phyloP scores from a whole-genome alignment of 2,888 invertebrate species.

The Morinoia aosen region DNA sequence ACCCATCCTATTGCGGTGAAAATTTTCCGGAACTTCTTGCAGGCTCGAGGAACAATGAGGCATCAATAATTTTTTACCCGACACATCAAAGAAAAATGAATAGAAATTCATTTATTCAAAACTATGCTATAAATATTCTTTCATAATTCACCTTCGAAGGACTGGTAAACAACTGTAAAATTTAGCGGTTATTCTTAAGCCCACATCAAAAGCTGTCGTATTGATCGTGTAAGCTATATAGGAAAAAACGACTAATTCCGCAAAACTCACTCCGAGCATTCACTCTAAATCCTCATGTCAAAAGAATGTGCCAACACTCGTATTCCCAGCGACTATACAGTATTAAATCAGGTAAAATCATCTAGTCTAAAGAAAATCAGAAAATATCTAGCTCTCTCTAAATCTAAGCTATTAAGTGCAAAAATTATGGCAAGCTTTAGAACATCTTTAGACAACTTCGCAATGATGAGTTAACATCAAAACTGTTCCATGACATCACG shows the following conservation, averaged over 20 bases:
- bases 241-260: background rate
- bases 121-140: background rate
- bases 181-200: background rate
- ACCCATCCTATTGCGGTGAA: too few relatives aligned
- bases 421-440: background rate
- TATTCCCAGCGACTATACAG: background rate
- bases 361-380: background rate
- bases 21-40: background rate
- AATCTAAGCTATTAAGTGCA: background rate
- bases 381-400: background rate
- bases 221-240: background rate
- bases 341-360: background rate
- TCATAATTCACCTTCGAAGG: background rate
- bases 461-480: background rate
- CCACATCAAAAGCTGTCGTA: background rate
- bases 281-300: background rate
- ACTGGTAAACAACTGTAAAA: background rate
- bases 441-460: background rate
- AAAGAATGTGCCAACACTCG: background rate
- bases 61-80: background rate
- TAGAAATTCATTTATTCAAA: background rate
- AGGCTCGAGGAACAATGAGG: background rate
- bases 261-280: background rate
- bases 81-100: background rate
- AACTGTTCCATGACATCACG: background rate